Evolutionary conservation across 2,113 vertebrate genomes (phyloP).

Genomic region (Dolichotis patagonum): DNA sequence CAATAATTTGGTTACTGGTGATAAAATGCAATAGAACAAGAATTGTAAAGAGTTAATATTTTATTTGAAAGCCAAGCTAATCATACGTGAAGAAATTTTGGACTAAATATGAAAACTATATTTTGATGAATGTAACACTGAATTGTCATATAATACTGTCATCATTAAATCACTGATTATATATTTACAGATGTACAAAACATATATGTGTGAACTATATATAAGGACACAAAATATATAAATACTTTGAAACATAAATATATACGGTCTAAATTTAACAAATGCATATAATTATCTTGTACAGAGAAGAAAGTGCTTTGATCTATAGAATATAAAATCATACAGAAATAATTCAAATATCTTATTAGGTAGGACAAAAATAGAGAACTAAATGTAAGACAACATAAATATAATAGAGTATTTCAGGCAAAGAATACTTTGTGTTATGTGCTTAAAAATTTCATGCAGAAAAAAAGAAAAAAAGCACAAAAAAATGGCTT

Average conservation of each 20-base stretch:
- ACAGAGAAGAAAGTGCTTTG: background rate
- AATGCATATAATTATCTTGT: background rate
- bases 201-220: background rate
- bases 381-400: background rate
- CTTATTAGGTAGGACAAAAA: background rate
- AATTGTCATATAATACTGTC: background rate
- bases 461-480: background rate
- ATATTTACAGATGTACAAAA: background rate
- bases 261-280: background rate
- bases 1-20: background rate
- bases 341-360: background rate
- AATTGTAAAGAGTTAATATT: background rate
- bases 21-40: background rate
- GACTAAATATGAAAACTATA: background rate
- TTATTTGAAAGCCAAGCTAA: background rate
- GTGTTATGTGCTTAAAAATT: background rate
- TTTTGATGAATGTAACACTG: background rate
- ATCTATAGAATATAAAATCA: background rate
- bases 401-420: background rate
- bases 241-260: background rate
- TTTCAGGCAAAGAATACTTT: background rate
- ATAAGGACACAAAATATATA: background rate
- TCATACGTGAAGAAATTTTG: background rate
- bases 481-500: background rate
- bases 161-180: background rate